Conservation (phyloP, 2,888 invertebrate species). For the Orthosia cruda region DNA sequence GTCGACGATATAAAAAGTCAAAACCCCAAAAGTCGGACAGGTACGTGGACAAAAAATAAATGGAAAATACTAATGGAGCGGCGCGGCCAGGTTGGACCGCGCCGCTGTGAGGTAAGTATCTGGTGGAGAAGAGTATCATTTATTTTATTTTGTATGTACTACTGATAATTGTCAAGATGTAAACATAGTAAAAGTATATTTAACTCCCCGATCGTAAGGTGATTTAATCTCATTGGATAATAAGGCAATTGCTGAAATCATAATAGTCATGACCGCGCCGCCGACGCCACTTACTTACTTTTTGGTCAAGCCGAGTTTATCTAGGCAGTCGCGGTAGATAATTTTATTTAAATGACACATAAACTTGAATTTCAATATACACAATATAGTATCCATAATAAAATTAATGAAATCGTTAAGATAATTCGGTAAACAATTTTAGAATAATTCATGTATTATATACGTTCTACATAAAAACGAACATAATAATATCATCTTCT, state of each 20-base stretch:
- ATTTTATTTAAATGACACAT: neutral
- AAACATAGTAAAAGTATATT: neutral
- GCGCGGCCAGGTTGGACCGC: slow-evolving; percentile 85
- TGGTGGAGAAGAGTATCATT: slow-evolving; percentile 49
- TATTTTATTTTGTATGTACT: slow-evolving; percentile 25
- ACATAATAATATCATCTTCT: neutral
- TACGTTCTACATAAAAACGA: neutral
- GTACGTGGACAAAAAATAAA: slow-evolving; percentile 92
- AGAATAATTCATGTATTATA: slow-evolving; percentile 7
- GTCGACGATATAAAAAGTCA: slow-evolving; percentile 88
- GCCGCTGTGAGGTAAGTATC: slow-evolving; percentile 81
- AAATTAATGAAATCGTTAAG: slow-evolving; percentile 24
- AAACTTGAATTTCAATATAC: slow-evolving; percentile 5
- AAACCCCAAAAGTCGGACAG: slow-evolving; percentile 91
- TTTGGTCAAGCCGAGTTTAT: too few relatives aligned
- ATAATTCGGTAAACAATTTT: neutral
- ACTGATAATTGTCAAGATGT: neutral
- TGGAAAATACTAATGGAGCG: slow-evolving; percentile 92
- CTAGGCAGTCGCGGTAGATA: neutral
- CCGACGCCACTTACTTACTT: too few relatives aligned
- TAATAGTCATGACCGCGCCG: too few relatives aligned
- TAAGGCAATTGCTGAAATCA: neutral
- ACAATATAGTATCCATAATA: slow-evolving; percentile 16
- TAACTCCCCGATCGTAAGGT: too few relatives aligned
- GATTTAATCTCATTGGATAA: neutral